phyloP scores from a whole-genome alignment of 2,888 invertebrate species.

The Scelioninae gen. 1 region DNA sequence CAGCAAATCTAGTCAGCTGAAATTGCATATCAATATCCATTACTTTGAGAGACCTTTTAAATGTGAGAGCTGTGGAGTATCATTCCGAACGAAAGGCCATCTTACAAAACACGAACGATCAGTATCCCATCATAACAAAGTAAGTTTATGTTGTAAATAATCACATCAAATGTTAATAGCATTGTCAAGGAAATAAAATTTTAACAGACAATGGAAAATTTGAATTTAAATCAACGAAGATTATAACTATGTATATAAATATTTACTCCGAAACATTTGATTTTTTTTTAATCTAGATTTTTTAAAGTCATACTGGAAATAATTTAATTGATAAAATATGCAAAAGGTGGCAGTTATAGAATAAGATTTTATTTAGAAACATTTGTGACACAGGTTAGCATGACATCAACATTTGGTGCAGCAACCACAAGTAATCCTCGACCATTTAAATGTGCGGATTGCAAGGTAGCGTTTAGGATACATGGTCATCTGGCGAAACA shows the following conservation, averaged over 20 bases:
- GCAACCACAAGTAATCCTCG: slow-evolving; percentile 95
- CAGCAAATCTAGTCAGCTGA: slow-evolving; percentile 94
- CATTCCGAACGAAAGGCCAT: slow-evolving; percentile 95
- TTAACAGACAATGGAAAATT: too few species aligned
- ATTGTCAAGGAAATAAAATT: too few species aligned
- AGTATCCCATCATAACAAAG: slow-evolving; percentile 96
- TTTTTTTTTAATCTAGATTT: too few species aligned
- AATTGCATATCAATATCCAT: slow-evolving; percentile 97
- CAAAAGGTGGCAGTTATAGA: too few species aligned
- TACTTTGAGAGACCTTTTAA: slow-evolving; percentile 96
- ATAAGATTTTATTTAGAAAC: too few species aligned
- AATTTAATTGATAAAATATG: too few species aligned
- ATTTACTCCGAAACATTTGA: too few species aligned
- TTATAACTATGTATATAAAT: too few species aligned
- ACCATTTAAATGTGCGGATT: slow-evolving; percentile 97
- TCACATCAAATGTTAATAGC: too few species aligned
- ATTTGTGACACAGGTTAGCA: too few species aligned
- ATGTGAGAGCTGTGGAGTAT: slow-evolving; percentile 95
- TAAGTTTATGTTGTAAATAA: slow-evolving; percentile 78
- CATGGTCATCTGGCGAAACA: slow-evolving; percentile 99
- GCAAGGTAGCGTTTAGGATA: slow-evolving; percentile 97
- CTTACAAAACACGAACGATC: slow-evolving; percentile 97
- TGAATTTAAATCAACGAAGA: too few species aligned
- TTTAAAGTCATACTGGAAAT: too few species aligned
- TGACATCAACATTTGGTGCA: slow-evolving; percentile 93